Evolutionary conservation across 2,888 invertebrate species (phyloP).

Genomic region (Subacronicta megacephala): DNA sequence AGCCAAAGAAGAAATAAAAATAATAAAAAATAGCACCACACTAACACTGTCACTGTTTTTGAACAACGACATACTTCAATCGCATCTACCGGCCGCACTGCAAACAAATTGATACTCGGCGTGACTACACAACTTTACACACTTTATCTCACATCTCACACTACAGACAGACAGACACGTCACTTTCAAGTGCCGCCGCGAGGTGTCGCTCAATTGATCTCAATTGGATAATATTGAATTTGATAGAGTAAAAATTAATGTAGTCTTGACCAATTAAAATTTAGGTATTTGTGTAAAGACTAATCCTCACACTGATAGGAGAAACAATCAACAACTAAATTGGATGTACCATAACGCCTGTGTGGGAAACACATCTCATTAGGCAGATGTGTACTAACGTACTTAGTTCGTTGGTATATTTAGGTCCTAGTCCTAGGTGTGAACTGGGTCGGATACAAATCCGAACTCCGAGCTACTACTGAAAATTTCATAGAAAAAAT

Average conservation of each 20-base stretch:
- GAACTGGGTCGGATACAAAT: too few relatives aligned
- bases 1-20: conserved; percentile 16
- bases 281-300: conserved; percentile 1
- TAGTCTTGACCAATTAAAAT: conserved; percentile 17
- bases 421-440: too few relatives aligned
- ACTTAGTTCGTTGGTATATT: too few relatives aligned
- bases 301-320: background rate
- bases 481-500: too few relatives aligned
- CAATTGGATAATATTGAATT: conserved; percentile 44
- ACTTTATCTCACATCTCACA: background rate
- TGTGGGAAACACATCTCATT: too few relatives aligned
- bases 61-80: conserved; percentile 80
- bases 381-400: too few relatives aligned
- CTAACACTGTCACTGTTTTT: conserved; percentile 84
- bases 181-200: conserved; percentile 21
- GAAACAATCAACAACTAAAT: background rate
- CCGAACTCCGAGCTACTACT: too few relatives aligned
- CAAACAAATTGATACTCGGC: conserved; percentile 48
- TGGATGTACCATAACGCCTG: too few relatives aligned
- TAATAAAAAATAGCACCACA: conserved; percentile 57
- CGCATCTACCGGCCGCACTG: conserved; percentile 50
- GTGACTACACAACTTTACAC: conserved; percentile 12
- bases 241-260: conserved; percentile 30
- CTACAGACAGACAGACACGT: background rate
- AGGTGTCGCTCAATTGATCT: conserved; percentile 43